These are phyloP conservation scores for Hyperopisus bebe DNA, from an alignment of 2,113 vertebrate species.

Conservation along the genomic window DNA sequence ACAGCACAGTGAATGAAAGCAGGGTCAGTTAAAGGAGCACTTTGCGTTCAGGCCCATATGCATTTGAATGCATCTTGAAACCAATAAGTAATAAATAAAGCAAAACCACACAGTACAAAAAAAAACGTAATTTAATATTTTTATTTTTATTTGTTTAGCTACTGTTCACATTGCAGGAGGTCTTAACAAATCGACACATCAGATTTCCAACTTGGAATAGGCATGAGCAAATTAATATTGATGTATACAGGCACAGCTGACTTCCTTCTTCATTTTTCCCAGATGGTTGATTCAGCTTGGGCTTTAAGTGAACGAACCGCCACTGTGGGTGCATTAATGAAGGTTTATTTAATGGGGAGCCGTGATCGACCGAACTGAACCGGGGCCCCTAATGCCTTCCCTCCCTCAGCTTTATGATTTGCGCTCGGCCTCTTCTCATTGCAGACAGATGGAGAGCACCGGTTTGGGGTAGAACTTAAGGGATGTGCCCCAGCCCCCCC, in stretches of 20 bases:
- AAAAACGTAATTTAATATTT: conserved; percentile 36
- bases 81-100: neutral
- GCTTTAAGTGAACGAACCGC: neutral
- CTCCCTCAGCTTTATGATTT: neutral
- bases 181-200: neutral
- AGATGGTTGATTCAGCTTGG: neutral
- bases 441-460: neutral
- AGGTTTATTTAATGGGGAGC: neutral
- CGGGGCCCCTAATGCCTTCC: neutral
- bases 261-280: neutral
- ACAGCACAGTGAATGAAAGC: neutral
- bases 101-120: conserved; percentile 23
- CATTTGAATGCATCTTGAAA: neutral
- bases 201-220: neutral
- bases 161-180: neutral
- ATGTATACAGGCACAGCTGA: too few relatives aligned
- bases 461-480: neutral
- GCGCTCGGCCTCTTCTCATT: neutral
- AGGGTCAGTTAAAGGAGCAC: neutral
- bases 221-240: neutral
- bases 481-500: neutral
- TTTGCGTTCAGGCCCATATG: neutral
- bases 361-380: neutral
- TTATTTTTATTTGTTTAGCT: neutral
- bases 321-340: neutral